Evolutionary conservation across 35 echinoderm and acorn worm genomes (phyloP).

Genomic region (Ophiothrix spiculata): DNA sequence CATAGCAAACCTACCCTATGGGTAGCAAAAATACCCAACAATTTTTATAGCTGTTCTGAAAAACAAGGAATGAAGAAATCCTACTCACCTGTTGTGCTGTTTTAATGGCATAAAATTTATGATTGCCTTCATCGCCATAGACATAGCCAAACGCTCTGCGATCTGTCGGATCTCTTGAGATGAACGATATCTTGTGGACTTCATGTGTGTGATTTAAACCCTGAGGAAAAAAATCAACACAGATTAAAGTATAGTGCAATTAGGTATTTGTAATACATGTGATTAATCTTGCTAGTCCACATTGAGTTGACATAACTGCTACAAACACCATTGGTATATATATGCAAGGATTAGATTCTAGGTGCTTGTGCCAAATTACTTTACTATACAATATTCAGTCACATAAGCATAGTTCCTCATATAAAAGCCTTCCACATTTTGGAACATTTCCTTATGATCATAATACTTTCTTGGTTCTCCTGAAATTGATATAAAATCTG

Average conservation of each 20-base stretch:
- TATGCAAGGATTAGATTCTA: too few species aligned
- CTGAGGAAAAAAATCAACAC: conserved; percentile 26
- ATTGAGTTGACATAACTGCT: too few species aligned
- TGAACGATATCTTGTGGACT: conserved; percentile 91
- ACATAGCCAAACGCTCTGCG: conserved; percentile 86
- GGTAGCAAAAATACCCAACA: too few species aligned
- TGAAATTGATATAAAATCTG: too few species aligned
- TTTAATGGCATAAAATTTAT: conserved; percentile 94
- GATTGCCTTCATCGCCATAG: conserved; percentile 71
- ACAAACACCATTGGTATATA: too few species aligned
- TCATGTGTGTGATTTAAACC: conserved; percentile 61
- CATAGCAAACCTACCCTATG: too few species aligned
- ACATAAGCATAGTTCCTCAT: background rate
- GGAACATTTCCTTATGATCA: background rate
- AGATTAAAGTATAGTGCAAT: background rate
- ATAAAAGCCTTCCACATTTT: background rate
- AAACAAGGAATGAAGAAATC: too few species aligned
- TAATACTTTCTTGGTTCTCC: too few species aligned
- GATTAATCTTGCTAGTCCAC: too few species aligned
- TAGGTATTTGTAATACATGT: too few species aligned
- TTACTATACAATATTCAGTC: background rate
- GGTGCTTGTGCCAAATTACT: background rate
- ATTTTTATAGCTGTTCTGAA: too few species aligned
- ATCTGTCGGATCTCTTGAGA: conserved; percentile 83
- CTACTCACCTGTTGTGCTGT: conserved; percentile 86